phyloP scores from a whole-genome alignment of 2,888 invertebrate species.

The Gryllus longicercus region DNA sequence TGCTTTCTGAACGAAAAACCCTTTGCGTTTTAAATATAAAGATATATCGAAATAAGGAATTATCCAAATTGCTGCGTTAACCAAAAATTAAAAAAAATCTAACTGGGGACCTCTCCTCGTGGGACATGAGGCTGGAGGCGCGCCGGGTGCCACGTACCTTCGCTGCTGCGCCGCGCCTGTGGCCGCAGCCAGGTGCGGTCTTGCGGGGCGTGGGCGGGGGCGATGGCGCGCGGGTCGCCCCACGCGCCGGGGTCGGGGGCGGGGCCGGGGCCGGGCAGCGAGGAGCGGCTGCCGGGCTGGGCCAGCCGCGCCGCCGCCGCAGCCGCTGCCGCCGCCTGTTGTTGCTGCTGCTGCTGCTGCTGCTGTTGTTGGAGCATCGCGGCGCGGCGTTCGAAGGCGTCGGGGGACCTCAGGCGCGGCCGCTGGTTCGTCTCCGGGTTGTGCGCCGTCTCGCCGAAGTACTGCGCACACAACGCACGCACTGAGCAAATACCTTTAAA shows the following conservation, averaged over 20 bases:
- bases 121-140: no score
- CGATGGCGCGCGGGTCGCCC: background rate
- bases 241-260: constrained; percentile 32
- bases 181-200: constrained; percentile 12
- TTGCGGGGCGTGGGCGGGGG: constrained; percentile 23
- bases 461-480: constrained; percentile 53
- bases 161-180: constrained; percentile 4
- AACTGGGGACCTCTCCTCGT: no score
- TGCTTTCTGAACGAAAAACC: no score
- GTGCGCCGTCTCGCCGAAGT: constrained; percentile 86
- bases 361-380: constrained; percentile 46
- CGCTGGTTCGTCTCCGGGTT: constrained; percentile 82
- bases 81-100: no score
- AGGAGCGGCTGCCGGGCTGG: constrained; percentile 11
- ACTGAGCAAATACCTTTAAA: no score
- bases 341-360: constrained; percentile 41
- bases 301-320: constrained; percentile 53
- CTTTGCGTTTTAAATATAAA: no score
- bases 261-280: constrained; percentile 33
- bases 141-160: background rate
- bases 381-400: constrained; percentile 42
- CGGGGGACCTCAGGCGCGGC: constrained; percentile 48
- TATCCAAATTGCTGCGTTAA: no score
- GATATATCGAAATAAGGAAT: no score
- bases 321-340: constrained; percentile 39